A percentile compares a stretch with the other conserved stretches of the same genome.
phyloP scores from a whole-genome alignment of 1,140 invertebrate genomes.

The Bombus superbus region DNA sequence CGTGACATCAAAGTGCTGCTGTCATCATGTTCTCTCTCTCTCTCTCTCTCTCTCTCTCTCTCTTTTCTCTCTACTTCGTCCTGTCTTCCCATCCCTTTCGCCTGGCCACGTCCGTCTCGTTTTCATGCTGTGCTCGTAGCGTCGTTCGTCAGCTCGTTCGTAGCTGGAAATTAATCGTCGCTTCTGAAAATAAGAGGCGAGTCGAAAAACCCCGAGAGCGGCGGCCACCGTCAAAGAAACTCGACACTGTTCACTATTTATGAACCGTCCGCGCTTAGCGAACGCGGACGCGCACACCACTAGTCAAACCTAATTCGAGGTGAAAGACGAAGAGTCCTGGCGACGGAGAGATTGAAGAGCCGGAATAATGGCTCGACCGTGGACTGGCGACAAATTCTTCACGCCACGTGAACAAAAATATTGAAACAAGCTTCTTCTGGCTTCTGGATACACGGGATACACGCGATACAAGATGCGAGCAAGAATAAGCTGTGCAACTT shows the following conservation, averaged over 20 bases:
- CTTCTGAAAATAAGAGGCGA: slow-evolving; percentile 66
- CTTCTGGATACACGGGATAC: neutral
- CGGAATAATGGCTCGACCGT: neutral
- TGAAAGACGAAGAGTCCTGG: slow-evolving; percentile 40
- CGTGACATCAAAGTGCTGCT: slow-evolving; percentile 71
- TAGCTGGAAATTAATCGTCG: slow-evolving; percentile 67
- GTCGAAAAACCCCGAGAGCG: slow-evolving; percentile 43
- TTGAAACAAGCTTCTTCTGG: neutral
- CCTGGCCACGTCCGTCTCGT: slow-evolving; percentile 30
- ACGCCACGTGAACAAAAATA: slow-evolving; percentile 24
- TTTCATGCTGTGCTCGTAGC: slow-evolving; percentile 58
- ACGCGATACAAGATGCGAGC: neutral
- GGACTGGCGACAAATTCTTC: neutral
- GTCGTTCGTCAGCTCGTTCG: slow-evolving; percentile 68
- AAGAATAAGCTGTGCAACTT: neutral
- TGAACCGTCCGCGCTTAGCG: slow-evolving; percentile 36
- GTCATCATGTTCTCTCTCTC: slow-evolving; percentile 57
- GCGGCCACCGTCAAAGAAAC: slow-evolving; percentile 55
- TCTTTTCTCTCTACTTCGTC: neutral
- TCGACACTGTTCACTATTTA: slow-evolving; percentile 64
- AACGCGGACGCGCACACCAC: neutral
- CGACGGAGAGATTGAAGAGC: slow-evolving; percentile 17
- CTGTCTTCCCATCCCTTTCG: slow-evolving; percentile 10
- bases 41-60: slow-evolving; percentile 31
- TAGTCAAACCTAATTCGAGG: slow-evolving; percentile 41